These are phyloP conservation scores for Anthoscopus minutus DNA, from an alignment of 2,113 vertebrate species.

Conservation along the genomic window DNA sequence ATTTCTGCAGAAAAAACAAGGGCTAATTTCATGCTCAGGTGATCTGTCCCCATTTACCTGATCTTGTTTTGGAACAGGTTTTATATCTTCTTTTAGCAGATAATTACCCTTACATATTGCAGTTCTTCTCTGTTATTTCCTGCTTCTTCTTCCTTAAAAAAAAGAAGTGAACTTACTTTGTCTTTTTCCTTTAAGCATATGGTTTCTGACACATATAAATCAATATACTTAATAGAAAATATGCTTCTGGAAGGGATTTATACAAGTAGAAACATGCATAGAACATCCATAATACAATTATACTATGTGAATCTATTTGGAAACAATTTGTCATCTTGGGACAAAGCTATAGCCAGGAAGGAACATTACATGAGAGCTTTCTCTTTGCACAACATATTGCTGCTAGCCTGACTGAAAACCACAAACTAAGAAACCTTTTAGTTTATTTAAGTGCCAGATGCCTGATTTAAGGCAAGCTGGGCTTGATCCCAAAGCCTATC, in stretches of 20 bases:
- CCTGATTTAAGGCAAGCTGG: conserved; percentile 16
- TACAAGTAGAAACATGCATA: neutral
- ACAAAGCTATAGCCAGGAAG: neutral
- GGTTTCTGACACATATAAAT: neutral
- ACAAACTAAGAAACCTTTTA: neutral
- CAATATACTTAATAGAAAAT: neutral
- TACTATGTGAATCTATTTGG: neutral
- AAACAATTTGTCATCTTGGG: neutral
- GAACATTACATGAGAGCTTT: neutral
- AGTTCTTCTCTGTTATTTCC: neutral
- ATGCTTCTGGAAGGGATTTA: neutral
- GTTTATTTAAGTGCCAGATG: conserved; percentile 26
- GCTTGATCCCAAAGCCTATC: conserved; percentile 14
- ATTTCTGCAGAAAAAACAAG: neutral
- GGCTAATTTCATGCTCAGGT: neutral
- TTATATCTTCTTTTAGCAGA: neutral
- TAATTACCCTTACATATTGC: neutral
- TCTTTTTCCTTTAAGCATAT: neutral
- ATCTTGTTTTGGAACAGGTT: neutral
- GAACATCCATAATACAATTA: neutral
- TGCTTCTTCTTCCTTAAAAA: neutral
- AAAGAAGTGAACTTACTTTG: neutral
- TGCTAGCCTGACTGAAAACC: neutral
- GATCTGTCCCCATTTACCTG: neutral
- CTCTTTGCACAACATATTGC: neutral